Evolutionary conservation across 2,113 vertebrate species (phyloP), one percentile per base, ranked within the genome.

Genomic region (Malurus elegans): DNA sequence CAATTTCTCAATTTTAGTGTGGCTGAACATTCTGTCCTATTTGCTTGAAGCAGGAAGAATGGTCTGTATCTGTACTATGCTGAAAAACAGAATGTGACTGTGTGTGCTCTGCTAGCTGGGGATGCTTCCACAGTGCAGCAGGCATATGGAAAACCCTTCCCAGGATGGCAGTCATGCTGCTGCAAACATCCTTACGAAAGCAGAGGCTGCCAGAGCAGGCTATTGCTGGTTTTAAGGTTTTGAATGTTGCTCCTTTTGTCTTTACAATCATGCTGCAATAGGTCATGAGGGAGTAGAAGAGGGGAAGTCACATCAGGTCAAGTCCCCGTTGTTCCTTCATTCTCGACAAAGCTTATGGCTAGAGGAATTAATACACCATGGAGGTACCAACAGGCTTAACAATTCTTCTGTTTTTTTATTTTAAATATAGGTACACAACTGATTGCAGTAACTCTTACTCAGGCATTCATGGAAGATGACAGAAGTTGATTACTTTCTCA

Each of bases 31-130:
- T 91, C 25, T 60, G 40, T 51, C 73, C 36, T 64, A 29, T 67
- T 84, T 60, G n/a, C 38, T 86, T 71, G 18, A 40, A 92, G 56
- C 31, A 34, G 25, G 24, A 65, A 44, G 32, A 48, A 19, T 14
- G 24, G 15, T 66, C 38, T 78, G 61, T 36, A 12, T 56, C 45
- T 74, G 28, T 34, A 56, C 19, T 14, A 5, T 47, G 60, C 28
- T 47, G 42, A 71, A 40, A 65, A 90, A 25, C 6, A 16, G 51
- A 67, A 72, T 1, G 1, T 13, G 38, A 1, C 14, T 13, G 0
- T 16, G 9, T 48, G 34, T 1, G 1, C 3, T 0, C 34, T 54
- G 14, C 12, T 66, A 2, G 29, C 15, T 6, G 7, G 34, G 42
- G 76, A 48, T 56, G 42, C 42, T 79, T 62, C 42, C 64, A 25